Evolutionary conservation across 1,140 invertebrate species (phyloP).

Genomic region (Aphelinus certus): DNA sequence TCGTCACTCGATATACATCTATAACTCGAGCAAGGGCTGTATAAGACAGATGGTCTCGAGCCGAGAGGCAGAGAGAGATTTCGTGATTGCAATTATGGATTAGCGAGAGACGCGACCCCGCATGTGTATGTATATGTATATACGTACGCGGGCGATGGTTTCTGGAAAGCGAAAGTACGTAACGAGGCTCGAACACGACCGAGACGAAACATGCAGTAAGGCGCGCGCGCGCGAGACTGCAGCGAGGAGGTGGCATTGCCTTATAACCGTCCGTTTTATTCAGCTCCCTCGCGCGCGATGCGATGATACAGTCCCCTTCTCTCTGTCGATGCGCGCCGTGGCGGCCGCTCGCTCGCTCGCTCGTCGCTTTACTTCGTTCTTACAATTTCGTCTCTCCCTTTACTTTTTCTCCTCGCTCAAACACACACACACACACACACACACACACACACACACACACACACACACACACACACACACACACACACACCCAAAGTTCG

Average conservation of each 20-base stretch:
- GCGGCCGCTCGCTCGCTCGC: too few species aligned
- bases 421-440: too few species aligned
- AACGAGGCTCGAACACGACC: neutral
- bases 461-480: neutral
- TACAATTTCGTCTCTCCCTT: constrained; percentile 19
- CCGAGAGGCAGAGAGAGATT: neutral
- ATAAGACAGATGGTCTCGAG: constrained; percentile 3
- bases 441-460: too few species aligned
- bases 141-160: neutral
- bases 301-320: neutral
- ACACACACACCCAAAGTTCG: neutral
- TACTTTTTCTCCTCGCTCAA: too few species aligned
- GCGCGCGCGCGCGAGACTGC: too few species aligned
- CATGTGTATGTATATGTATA: neutral
- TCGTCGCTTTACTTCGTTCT: constrained; percentile 1
- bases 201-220: neutral
- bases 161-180: constrained; percentile 11
- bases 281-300: neutral
- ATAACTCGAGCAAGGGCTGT: neutral
- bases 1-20: neutral
- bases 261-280: constrained; percentile 19
- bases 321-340: too few species aligned
- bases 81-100: constrained; percentile 22
- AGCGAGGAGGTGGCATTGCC: neutral
- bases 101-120: neutral